A percentile compares a stretch with the other conserved stretches of the same genome.
Evolutionary conservation across 92 coral and sea anemone genomes (phyloP).

Genomic region (Phenganax stokvisi): DNA sequence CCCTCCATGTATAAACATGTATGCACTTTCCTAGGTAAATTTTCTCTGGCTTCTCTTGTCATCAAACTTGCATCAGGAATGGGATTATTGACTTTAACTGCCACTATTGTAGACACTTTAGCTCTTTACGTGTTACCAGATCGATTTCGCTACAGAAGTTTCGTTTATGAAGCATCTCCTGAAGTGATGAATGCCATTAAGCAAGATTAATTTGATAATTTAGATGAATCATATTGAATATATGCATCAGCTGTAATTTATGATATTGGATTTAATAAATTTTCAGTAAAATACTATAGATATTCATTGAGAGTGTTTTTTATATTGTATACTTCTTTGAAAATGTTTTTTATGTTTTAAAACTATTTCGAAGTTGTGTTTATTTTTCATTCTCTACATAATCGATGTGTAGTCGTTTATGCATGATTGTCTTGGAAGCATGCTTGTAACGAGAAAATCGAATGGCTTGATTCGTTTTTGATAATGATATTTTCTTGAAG

Average conservation of each 20-base stretch:
- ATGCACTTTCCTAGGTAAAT: slow-evolving; percentile 53
- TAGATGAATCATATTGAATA: too few relatives aligned
- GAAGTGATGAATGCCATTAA: slow-evolving; percentile 32
- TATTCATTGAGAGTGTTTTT: not conserved
- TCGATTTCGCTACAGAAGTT: slow-evolving; percentile 59
- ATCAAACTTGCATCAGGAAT: slow-evolving; percentile 80
- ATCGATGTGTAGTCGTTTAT: too few relatives aligned
- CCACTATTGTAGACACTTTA: slow-evolving; percentile 80
- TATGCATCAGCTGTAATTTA: not conserved
- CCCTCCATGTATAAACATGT: not conserved
- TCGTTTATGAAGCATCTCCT: slow-evolving; percentile 65
- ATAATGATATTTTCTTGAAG: too few relatives aligned
- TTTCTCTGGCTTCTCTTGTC: slow-evolving; percentile 70
- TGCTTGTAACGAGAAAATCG: too few relatives aligned
- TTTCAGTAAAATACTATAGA: not conserved
- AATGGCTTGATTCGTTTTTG: too few relatives aligned
- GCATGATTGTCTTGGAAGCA: too few relatives aligned
- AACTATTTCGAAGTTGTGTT: too few relatives aligned
- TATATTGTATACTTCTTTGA: too few relatives aligned
- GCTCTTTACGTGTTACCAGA: slow-evolving; percentile 81
- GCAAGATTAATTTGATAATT: slow-evolving; percentile 10
- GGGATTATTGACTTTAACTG: slow-evolving; percentile 81
- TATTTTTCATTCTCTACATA: too few relatives aligned
- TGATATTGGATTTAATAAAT: not conserved
- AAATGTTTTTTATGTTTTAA: too few relatives aligned